Percentiles rank a stretch among this genome's conserved stretches.
phyloP scores from a whole-genome alignment of 2,113 vertebrate species.

The Clinocottus analis region DNA sequence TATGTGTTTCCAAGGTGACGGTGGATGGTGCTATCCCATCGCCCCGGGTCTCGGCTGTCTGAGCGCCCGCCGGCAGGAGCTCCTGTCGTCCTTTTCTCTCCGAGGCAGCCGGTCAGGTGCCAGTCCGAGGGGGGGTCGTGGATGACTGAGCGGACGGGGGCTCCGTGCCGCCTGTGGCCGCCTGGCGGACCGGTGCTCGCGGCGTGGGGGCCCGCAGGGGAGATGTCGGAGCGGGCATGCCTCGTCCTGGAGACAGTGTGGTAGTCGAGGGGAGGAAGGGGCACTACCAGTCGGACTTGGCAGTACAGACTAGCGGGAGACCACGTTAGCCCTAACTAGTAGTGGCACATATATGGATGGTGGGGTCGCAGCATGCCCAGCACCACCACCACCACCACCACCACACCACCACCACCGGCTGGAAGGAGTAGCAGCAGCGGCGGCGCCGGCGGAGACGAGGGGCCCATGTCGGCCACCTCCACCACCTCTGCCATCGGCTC shows the following conservation, averaged over 20 bases:
- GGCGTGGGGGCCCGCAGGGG: constrained; percentile 51
- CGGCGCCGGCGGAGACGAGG: constrained; percentile 58
- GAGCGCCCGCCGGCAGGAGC: background rate
- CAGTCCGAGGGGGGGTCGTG: too few relatives aligned
- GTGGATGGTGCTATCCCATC: constrained; percentile 41
- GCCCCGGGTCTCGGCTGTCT: background rate
- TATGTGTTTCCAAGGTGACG: constrained; percentile 76
- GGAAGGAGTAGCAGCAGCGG: constrained; percentile 73
- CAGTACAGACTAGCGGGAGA: constrained; percentile 27
- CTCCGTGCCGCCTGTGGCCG: constrained; percentile 28
- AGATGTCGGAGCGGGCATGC: constrained; percentile 77
- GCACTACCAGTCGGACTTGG: constrained; percentile 39
- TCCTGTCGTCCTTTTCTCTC: background rate
- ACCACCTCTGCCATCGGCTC: constrained; percentile 51
- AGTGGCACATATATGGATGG: constrained; percentile 76
- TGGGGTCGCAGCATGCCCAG: constrained; percentile 77
- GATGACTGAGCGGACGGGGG: constrained; percentile 37
- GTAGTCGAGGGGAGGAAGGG: constrained; percentile 67
- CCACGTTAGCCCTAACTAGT: constrained; percentile 44
- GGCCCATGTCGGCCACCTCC: constrained; percentile 71
- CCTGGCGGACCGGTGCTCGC: constrained; percentile 48
- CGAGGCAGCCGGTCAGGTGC: too few relatives aligned
- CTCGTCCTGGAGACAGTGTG: constrained; percentile 57
- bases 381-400: constrained; percentile 67
- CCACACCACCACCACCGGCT: constrained; percentile 60